These are phyloP conservation scores for Mystacides longicornis DNA, from an alignment of 2,888 invertebrate species.

Conservation along the genomic window DNA sequence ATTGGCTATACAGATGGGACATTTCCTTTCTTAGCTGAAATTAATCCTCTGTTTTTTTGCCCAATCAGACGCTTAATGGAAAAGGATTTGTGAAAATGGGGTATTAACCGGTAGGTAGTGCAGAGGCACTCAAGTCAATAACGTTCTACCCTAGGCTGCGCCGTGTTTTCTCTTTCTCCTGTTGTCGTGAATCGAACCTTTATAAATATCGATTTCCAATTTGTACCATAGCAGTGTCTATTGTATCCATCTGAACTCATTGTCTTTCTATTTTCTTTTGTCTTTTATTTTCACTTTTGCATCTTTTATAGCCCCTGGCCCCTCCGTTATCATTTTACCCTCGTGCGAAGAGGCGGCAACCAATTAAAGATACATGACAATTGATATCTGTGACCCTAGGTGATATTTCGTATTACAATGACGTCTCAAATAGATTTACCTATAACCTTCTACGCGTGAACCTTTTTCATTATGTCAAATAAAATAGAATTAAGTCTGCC, in stretches of 20 bases:
- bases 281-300: slow-evolving; percentile 1
- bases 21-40: background rate
- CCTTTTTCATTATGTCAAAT: background rate
- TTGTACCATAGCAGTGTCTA: background rate
- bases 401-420: background rate
- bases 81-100: background rate
- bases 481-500: too few species aligned
- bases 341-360: slow-evolving; percentile 6
- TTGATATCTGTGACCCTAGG: background rate
- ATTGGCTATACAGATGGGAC: background rate
- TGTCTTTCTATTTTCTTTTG: slow-evolving; percentile 2
- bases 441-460: background rate
- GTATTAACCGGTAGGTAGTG: background rate
- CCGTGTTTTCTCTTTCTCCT: background rate
- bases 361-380: slow-evolving; percentile 17
- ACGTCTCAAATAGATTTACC: background rate
- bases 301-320: background rate
- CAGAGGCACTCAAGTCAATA: background rate
- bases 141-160: background rate
- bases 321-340: slow-evolving; percentile 2
- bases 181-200: background rate
- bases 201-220: slow-evolving; percentile 1
- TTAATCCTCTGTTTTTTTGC: background rate
- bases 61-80: background rate
- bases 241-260: background rate